phyloP scores from a whole-genome alignment of 2,113 vertebrate genomes.

The Phrynosoma platyrhinos region DNA sequence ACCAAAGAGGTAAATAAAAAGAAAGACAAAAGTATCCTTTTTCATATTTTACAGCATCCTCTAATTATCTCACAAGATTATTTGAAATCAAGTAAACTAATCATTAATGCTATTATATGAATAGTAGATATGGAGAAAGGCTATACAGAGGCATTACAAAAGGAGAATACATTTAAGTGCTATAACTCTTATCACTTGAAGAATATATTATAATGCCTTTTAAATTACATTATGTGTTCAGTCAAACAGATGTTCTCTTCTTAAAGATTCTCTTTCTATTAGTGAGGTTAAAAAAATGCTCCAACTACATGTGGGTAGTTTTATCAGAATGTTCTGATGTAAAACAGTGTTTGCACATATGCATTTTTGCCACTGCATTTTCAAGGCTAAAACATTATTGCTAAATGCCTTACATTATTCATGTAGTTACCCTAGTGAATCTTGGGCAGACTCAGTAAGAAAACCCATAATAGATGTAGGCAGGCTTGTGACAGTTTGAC shows the following conservation, averaged over 20 bases:
- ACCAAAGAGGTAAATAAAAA: background rate
- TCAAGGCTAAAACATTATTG: background rate
- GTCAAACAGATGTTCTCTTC: background rate
- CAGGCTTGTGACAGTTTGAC: conserved; percentile 8
- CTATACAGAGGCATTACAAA: background rate
- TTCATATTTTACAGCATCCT: background rate
- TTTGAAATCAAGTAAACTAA: background rate
- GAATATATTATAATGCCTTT: conserved; percentile 4
- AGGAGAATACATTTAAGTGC: background rate
- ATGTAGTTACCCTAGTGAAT: background rate
- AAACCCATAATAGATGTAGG: background rate
- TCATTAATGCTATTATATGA: background rate
- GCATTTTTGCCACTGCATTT: background rate
- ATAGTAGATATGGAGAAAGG: background rate
- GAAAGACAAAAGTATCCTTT: background rate
- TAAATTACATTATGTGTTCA: background rate
- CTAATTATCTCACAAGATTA: background rate
- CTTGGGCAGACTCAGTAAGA: conserved; percentile 10
- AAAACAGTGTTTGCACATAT: background rate
- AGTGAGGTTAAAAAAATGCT: background rate
- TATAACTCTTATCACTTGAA: conserved; percentile 1
- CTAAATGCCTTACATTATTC: conserved; percentile 11
- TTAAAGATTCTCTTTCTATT: background rate
- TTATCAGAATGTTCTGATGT: conserved; percentile 1
- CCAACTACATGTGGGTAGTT: background rate